A percentile compares a stretch with the other conserved stretches of the same genome.
These are phyloP conservation scores for Drosophila subquinaria DNA, from an alignment of 2,888 invertebrate genomes.

Conservation along the genomic window DNA sequence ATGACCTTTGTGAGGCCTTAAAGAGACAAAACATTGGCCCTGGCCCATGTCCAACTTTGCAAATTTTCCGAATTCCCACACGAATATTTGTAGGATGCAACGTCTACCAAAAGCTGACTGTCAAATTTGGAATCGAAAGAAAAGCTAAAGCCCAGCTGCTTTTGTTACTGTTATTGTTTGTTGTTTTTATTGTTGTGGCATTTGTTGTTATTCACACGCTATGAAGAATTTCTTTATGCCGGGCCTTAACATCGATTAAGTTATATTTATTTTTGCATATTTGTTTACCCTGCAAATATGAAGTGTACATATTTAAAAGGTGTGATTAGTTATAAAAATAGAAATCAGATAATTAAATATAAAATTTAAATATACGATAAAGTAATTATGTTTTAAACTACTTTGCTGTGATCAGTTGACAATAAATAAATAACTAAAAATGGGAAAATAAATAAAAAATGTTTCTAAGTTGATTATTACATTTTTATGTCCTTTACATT, in stretches of 20 bases:
- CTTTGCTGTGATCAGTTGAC: too few species aligned
- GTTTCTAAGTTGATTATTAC: too few species aligned
- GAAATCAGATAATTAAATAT: background rate
- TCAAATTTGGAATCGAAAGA: slow-evolving; percentile 43
- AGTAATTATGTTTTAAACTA: too few species aligned
- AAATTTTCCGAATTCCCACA: slow-evolving; percentile 64
- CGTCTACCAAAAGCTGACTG: slow-evolving; percentile 31
- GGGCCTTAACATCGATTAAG: slow-evolving; percentile 21
- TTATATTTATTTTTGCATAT: slow-evolving; percentile 13
- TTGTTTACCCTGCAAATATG: slow-evolving; percentile 18
- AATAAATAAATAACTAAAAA: too few species aligned
- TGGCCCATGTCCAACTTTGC: slow-evolving; percentile 54
- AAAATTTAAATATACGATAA: background rate
- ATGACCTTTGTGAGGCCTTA: slow-evolving; percentile 40
- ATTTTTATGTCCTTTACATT: too few species aligned
- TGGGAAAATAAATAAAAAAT: background rate
- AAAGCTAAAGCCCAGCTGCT: slow-evolving; percentile 21
- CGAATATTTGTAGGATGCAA: slow-evolving; percentile 28
- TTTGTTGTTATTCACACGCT: slow-evolving; percentile 54
- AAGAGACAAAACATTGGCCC: slow-evolving; percentile 41
- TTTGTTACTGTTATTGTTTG: slow-evolving; percentile 3
- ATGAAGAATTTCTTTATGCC: slow-evolving; percentile 40
- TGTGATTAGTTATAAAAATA: background rate
- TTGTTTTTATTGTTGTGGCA: slow-evolving; percentile 11
- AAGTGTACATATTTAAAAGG: background rate